phyloP scores from a whole-genome alignment of 2,113 vertebrate genomes.

The Rhea pennata region DNA sequence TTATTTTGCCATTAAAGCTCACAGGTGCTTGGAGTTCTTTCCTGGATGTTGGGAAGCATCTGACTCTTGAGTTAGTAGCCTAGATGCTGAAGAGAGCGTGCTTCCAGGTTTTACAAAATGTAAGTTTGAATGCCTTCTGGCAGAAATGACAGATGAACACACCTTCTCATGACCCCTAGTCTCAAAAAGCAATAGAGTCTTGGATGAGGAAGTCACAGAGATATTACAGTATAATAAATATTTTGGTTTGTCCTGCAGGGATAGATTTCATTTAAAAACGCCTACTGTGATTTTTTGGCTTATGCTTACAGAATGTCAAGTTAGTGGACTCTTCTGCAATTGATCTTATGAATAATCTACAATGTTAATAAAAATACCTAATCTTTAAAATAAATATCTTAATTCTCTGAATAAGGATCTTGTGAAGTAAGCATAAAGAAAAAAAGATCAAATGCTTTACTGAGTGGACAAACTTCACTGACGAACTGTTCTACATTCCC shows the following conservation, averaged over 20 bases:
- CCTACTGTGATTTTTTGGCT: neutral
- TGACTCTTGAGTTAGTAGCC: neutral
- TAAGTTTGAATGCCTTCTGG: constrained; percentile 12
- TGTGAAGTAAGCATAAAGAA: neutral
- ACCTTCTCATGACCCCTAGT: neutral
- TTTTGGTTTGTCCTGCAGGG: neutral
- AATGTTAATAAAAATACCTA: neutral
- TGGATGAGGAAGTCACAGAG: neutral
- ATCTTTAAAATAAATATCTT: neutral
- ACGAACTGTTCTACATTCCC: neutral
- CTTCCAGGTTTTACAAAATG: constrained; percentile 25
- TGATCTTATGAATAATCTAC: neutral
- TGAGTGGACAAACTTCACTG: neutral
- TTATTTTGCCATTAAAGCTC: neutral
- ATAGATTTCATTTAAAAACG: neutral
- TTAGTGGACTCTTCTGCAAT: neutral
- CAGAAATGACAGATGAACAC: constrained; percentile 22
- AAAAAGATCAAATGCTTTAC: neutral
- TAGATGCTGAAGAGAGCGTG: neutral
- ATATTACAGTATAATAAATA: neutral
- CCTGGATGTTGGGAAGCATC: neutral
- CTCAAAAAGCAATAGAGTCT: neutral
- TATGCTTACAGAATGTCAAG: neutral
- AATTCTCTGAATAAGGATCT: neutral
- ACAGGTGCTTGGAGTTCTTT: constrained; percentile 22